These are phyloP conservation scores for Pipistrellus pipistrellus DNA, from an alignment of 2,797 vertebrate genomes.

Conservation along the genomic window DNA sequence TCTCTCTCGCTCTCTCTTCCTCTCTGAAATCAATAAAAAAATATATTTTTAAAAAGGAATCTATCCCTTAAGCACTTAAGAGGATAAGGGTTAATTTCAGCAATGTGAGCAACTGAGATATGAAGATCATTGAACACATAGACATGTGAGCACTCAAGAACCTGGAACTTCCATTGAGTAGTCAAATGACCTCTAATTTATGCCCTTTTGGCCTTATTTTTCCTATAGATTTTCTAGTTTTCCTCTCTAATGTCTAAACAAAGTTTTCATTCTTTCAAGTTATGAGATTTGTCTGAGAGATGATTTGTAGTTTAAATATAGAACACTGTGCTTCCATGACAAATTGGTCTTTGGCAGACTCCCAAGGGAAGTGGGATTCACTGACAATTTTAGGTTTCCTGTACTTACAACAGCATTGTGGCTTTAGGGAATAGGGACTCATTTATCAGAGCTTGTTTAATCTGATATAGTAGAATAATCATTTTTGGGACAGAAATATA, in stretches of 20 bases:
- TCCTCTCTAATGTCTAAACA: slow-evolving; percentile 7
- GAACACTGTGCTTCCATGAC: neutral
- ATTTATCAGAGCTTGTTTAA: neutral
- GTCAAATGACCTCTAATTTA: neutral
- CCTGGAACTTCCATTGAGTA: fast-evolving
- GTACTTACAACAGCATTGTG: neutral
- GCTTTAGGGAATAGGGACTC: neutral
- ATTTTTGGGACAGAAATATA: slow-evolving; percentile 32
- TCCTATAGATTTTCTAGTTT: neutral
- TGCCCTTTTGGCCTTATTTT: neutral
- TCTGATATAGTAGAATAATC: neutral
- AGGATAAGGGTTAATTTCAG: neutral
- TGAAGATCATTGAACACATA: neutral
- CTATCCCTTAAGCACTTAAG: neutral
- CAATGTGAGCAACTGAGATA: neutral
- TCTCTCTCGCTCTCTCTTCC: too few relatives aligned
- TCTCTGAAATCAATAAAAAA: too few relatives aligned
- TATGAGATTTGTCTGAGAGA: neutral
- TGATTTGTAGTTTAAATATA: slow-evolving; percentile 56
- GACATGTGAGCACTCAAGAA: neutral
- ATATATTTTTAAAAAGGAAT: neutral
- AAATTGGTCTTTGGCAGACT: neutral
- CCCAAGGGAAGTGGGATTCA: neutral
- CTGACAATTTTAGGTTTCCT: slow-evolving; percentile 55
- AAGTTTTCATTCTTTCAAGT: slow-evolving; percentile 37